Evolutionary conservation across 1,140 invertebrate species (phyloP).

Genomic region (Sinonovacula constricta): DNA sequence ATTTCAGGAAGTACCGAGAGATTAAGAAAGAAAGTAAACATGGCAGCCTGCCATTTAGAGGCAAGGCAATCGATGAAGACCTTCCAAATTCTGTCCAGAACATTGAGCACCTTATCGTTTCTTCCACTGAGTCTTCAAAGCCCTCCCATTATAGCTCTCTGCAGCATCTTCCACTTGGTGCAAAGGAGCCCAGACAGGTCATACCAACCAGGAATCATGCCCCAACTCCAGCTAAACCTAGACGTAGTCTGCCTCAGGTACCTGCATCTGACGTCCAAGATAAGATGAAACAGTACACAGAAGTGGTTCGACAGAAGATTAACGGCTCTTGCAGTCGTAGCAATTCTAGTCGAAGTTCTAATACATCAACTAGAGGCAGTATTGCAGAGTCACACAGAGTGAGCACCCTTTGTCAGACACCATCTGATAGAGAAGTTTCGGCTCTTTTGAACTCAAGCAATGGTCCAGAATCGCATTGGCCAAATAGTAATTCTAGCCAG

Average conservation of each 20-base stretch:
- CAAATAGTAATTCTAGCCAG: slow-evolving; percentile 23
- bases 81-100: not conserved
- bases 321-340: slow-evolving; percentile 12
- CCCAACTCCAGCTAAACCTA: slow-evolving; percentile 33
- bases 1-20: slow-evolving; percentile 43
- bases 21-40: slow-evolving; percentile 19
- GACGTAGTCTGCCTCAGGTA: slow-evolving; percentile 29
- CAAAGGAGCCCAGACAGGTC: not conserved
- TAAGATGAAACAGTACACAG: slow-evolving; percentile 32
- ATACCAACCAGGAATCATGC: not conserved
- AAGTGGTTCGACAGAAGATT: slow-evolving; percentile 33
- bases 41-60: slow-evolving; percentile 25
- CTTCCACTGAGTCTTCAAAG: slow-evolving; percentile 10
- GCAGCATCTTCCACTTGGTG: slow-evolving; percentile 37
- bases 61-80: slow-evolving; percentile 18
- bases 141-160: slow-evolving; percentile 36
- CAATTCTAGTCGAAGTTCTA: slow-evolving; percentile 33
- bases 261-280: slow-evolving; percentile 36
- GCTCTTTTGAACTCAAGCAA: slow-evolving; percentile 5
- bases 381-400: slow-evolving; percentile 8
- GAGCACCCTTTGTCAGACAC: slow-evolving; percentile 35
- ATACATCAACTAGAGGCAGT: slow-evolving; percentile 15
- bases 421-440: slow-evolving; percentile 45
- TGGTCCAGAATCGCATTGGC: slow-evolving; percentile 19
- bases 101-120: not conserved